Conservation (phyloP, 2,888 invertebrate genomes). For the Leptinotarsa haldemani region DNA sequence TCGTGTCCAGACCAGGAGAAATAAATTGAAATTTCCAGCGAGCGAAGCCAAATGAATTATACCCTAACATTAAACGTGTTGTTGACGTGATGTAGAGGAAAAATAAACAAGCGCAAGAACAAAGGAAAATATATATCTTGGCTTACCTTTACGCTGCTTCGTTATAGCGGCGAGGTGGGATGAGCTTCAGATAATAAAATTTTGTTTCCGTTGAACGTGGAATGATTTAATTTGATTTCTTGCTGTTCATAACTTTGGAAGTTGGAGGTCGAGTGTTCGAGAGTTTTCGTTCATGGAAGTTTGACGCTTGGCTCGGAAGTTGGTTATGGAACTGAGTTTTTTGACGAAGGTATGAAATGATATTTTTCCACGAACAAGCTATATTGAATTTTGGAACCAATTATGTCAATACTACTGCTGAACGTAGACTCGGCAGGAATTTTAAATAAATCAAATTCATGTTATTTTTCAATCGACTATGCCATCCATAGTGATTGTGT, state of each 20-base stretch:
- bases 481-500: no score
- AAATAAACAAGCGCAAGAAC: constrained; percentile 10
- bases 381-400: no score
- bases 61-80: constrained; percentile 10
- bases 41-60: constrained; percentile 6
- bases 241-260: neutral
- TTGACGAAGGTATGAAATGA: neutral
- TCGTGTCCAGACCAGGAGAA: neutral
- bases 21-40: constrained; percentile 9
- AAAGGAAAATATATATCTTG: constrained; percentile 6
- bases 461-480: no score
- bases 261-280: neutral
- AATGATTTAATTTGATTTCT: constrained; percentile 1
- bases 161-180: neutral
- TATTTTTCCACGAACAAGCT: neutral
- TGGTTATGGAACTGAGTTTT: neutral
- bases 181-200: constrained; percentile 4
- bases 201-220: neutral
- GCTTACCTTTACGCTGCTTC: neutral
- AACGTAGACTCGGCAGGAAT: no score
- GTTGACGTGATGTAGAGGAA: constrained; percentile 11
- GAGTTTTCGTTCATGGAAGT: neutral
- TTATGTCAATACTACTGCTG: no score
- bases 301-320: neutral
- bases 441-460: no score